phyloP scores from a whole-genome alignment of 2,113 vertebrate genomes.

The Tachycineta bicolor region DNA sequence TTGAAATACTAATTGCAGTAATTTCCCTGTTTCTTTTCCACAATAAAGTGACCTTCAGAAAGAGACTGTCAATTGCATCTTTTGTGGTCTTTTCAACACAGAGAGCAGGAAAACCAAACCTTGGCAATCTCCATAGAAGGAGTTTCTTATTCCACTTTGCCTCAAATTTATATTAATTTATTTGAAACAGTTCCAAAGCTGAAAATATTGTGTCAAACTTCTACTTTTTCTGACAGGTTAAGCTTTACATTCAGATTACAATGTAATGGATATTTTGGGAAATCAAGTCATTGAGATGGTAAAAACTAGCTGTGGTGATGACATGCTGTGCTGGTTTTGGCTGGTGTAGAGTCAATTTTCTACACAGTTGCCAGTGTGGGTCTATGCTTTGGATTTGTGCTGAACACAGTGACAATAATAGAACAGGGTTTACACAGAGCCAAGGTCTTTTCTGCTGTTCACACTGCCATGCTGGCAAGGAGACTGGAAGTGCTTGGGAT shows the following conservation, averaged over 20 bases:
- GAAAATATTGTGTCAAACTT: not conserved
- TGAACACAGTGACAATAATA: not conserved
- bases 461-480: not conserved
- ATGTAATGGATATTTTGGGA: not conserved
- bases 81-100: not conserved
- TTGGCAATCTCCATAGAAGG: not conserved
- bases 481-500: not conserved
- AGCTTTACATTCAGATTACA: not conserved
- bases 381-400: not conserved
- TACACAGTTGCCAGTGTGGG: not conserved
- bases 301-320: not conserved
- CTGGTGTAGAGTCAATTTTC: not conserved
- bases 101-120: not conserved
- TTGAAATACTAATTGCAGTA: constrained; percentile 10
- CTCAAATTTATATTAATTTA: not conserved
- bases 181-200: not conserved
- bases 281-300: not conserved
- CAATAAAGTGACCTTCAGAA: not conserved
- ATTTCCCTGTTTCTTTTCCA: not conserved
- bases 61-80: not conserved
- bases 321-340: not conserved
- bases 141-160: not conserved
- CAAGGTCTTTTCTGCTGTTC: not conserved
- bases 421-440: not conserved
- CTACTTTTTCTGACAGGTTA: not conserved